These are phyloP conservation scores for Garra rufa DNA, from an alignment of 2,113 vertebrate species.

Conservation along the genomic window DNA sequence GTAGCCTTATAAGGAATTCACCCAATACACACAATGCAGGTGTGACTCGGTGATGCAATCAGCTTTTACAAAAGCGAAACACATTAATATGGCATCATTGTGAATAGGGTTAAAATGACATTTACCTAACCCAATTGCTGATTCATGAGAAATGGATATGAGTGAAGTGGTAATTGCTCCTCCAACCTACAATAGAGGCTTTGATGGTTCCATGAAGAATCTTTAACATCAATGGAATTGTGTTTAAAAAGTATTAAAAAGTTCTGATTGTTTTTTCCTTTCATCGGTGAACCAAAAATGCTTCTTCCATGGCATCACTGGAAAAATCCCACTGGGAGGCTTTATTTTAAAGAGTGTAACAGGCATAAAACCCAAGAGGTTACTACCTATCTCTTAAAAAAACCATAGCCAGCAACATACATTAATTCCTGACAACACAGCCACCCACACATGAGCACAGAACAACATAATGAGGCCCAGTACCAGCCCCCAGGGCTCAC, in stretches of 20 bases:
- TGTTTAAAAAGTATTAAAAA: no score
- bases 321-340: neutral
- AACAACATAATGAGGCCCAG: conserved; percentile 57
- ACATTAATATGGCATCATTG: neutral
- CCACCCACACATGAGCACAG: conserved; percentile 60
- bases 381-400: conserved; percentile 54
- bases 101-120: neutral
- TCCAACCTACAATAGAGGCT: neutral
- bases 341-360: conserved; percentile 23
- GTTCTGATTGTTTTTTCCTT: no score
- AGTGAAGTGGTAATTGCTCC: neutral
- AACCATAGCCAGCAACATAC: conserved; percentile 49
- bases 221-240: no score
- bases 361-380: conserved; percentile 63
- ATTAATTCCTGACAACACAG: conserved; percentile 69
- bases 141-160: neutral
- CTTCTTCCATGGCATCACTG: neutral
- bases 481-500: conserved; percentile 53
- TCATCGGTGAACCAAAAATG: no score
- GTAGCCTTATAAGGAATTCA: conserved; percentile 16
- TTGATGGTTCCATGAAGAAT: no score
- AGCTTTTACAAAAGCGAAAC: conserved; percentile 12
- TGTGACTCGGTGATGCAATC: conserved; percentile 35
- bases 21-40: neutral
- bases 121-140: neutral